Base-by-base conservation (phyloP, 1,140 invertebrate species). In the Diabrotica virgifera region DNA sequence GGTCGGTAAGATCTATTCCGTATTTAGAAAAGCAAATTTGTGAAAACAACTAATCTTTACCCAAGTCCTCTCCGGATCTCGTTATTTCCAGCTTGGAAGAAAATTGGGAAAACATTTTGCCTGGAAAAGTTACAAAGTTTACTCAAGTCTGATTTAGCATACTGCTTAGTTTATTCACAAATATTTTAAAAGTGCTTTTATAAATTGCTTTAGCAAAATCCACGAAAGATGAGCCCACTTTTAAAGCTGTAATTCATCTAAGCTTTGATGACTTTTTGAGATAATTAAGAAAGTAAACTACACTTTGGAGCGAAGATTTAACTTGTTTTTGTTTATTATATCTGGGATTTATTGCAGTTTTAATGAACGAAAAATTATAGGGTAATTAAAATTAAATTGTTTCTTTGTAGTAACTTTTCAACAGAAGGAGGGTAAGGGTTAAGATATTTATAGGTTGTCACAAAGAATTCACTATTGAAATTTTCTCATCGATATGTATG, bases 171-270 rank as follows among this genome's bases (percentile, higher is more conserved):
- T 46, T 46, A 46, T 46, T 46, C 40, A 46, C 40, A 46, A 46
- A 46, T 46, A 46, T 46, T 46, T 46, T 46, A 46, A 46, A 46
- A 46, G 40, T 46, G n/a, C 40, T 46, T 46, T 46, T 46, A 46
- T 46, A 46, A 46, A 46, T 46, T 46, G 40, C 40, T 46, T 46
- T 46, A 46, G 40, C 40, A 46, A 46, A 46, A 46, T 46, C n/a
- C n/a, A 46, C 40, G 40, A 6, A 46, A 46, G 40, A 46, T 46
- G 40, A 4, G 40, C 40, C 40, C n/a, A 46, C 40, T 46, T 46
- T 46, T 46, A 46, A n/a, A 24, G 24, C 24, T 24, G 40, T 46
- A 46, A 46, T 46, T 46, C 40, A 46, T 46, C 40, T 46, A 10
- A 46, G 40, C 40, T 46, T 46, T 46, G 40, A 46, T 46, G 40